These are phyloP conservation scores for Lysandra coridon DNA, from an alignment of 2,888 invertebrate genomes.

Conservation along the genomic window DNA sequence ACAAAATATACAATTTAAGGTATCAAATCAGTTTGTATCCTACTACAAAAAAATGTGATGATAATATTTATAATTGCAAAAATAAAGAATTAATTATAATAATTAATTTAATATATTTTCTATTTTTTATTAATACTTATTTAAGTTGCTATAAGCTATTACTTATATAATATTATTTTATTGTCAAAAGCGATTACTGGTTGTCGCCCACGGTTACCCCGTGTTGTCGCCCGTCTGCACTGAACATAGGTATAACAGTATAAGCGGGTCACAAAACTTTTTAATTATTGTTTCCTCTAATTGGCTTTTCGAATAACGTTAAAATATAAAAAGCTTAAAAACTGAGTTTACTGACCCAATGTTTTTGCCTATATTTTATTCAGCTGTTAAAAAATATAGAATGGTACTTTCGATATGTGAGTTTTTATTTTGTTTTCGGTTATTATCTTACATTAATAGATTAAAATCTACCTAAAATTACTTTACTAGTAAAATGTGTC, in stretches of 20 bases:
- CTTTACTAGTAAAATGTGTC: neutral
- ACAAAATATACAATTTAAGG: no score
- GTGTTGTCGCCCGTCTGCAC: neutral
- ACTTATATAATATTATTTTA: no score
- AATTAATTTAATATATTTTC: no score
- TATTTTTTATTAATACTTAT: no score
- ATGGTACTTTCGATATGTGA: neutral
- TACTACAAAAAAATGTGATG: neutral
- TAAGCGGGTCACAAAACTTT: constrained; percentile 2
- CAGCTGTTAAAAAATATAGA: neutral
- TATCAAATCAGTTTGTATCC: neutral
- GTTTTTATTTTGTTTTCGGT: neutral
- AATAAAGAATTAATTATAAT: no score
- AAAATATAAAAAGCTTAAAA: neutral
- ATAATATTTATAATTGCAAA: no score
- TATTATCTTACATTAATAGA: neutral
- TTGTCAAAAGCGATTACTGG: no score
- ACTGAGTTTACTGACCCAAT: neutral
- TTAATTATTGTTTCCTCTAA: neutral
- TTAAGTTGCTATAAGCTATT: no score
- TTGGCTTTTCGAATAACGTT: constrained; percentile 11
- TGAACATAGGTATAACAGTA: neutral
- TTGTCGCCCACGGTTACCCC: no score
- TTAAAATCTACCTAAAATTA: neutral
- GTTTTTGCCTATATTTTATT: neutral